These are phyloP conservation scores for Operophtera brumata DNA, from an alignment of 2,888 invertebrate species.

Conservation along the genomic window DNA sequence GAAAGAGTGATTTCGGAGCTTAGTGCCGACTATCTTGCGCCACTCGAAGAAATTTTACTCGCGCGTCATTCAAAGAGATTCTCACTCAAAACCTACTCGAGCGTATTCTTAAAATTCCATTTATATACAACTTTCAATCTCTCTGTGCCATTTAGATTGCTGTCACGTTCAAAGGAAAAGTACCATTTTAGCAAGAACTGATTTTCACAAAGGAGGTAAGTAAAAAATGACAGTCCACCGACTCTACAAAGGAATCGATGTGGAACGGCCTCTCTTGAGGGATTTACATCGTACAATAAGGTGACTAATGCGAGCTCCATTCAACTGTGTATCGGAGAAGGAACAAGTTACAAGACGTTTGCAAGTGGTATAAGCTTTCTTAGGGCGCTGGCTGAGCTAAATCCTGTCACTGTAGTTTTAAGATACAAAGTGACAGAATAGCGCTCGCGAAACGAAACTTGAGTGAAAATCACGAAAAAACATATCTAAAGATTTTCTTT, in stretches of 20 bases:
- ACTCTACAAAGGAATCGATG: conserved; percentile 13
- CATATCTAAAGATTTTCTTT: too few relatives aligned
- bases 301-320: conserved; percentile 30
- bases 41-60: not conserved
- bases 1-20: too few relatives aligned
- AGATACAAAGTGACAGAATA: too few relatives aligned
- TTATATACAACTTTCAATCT: conserved; percentile 1
- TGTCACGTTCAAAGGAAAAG: conserved; percentile 1
- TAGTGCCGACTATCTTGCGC: too few relatives aligned
- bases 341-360: not conserved
- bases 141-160: conserved; percentile 3
- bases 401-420: too few relatives aligned
- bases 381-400: too few relatives aligned
- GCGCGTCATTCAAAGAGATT: not conserved
- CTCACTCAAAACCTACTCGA: not conserved
- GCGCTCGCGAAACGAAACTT: too few relatives aligned
- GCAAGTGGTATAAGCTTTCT: too few relatives aligned
- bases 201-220: conserved; percentile 8
- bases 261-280: conserved; percentile 2
- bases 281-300: conserved; percentile 34
- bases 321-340: not conserved
- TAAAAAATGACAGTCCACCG: conserved; percentile 15
- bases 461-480: too few relatives aligned
- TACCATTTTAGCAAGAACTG: not conserved
- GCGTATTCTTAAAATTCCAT: not conserved